Base-by-base conservation (phyloP, 1,140 invertebrate species). In the Danaus plexippus region DNA sequence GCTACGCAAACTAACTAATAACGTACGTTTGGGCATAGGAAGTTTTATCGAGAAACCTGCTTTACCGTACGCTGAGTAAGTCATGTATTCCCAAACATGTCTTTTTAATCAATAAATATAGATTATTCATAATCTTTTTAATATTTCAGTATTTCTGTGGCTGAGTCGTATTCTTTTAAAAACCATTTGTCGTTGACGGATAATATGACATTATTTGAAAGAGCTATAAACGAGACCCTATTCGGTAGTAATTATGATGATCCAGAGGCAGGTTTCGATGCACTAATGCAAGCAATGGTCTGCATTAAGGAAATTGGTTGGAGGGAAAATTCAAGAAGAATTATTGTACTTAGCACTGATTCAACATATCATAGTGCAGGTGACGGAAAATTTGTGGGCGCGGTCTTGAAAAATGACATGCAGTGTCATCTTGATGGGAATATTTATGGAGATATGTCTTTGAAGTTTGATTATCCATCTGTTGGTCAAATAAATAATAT, bases 1-100 rank as follows among this genome's bases (percentile, higher is more conserved):
- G 9, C 94, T 97, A 90, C 87, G 84, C 53, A 90, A 89, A 18
- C 91, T 96, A 18, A 97, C 95, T 0, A 92, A 91, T 13, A 94
- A 97, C 75, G 96, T 97, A 69, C 88, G 89, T 9, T 83, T 97
- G 9, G 96, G 96, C 40, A 94, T 97, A 77, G 96, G 96, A 11
- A 96, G 92, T 64, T 97, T 97, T 87, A 92, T 97, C 1, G 96
- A 97, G 69, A 97, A 97, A 86, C 92, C 93, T 2, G 89, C 91
- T 1, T 90, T 95, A 85, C 96, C 96, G 1, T 97, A 92, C 87
- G 92, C 78, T 69, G 87, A 88, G 90, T 90, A 86, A 82, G 88
- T 87, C 11, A 43, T 60, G 52, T 18, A 53, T 32, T 32, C 7
- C 2, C 1, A 32, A 32, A 32, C 22, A 6, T 32, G 7, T 32